Conservation (phyloP, 2,797 vertebrate species). For the Astyanax mexicanus region DNA sequence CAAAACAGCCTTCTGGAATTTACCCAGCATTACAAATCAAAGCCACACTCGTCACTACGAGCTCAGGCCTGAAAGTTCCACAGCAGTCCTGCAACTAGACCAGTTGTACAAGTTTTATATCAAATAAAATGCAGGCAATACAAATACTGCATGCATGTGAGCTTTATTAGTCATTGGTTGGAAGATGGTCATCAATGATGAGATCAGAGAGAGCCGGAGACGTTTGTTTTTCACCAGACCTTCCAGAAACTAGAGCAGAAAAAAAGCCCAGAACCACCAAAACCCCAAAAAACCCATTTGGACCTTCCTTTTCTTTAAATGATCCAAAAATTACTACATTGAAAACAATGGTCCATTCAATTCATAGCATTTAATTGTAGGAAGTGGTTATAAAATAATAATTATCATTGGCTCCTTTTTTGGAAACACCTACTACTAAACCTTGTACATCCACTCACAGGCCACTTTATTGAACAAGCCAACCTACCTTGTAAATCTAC, state of each 20-base stretch:
- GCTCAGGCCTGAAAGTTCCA: conserved; percentile 8
- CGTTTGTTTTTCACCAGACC: conserved; percentile 46
- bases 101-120: conserved; percentile 1
- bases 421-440: too few relatives aligned
- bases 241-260: conserved; percentile 22
- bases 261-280: neutral
- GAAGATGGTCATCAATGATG: conserved; percentile 66
- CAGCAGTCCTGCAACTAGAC: conserved; percentile 17
- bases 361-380: too few relatives aligned
- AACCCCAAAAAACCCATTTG: too few relatives aligned
- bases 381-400: too few relatives aligned
- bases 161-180: conserved; percentile 62
- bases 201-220: conserved; percentile 55
- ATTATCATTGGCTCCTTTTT: too few relatives aligned
- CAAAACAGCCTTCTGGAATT: neutral
- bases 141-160: conserved; percentile 53
- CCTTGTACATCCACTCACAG: too few relatives aligned
- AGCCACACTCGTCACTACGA: conserved; percentile 18
- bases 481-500: too few relatives aligned
- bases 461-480: too few relatives aligned
- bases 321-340: too few relatives aligned
- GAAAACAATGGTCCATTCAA: too few relatives aligned
- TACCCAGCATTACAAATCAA: conserved; percentile 25
- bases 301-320: neutral
- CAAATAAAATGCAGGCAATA: conserved; percentile 46